Evolutionary conservation across 2,888 invertebrate species (phyloP), one percentile per base, ranked within the genome.

Genomic region (Limnephilus auricula): DNA sequence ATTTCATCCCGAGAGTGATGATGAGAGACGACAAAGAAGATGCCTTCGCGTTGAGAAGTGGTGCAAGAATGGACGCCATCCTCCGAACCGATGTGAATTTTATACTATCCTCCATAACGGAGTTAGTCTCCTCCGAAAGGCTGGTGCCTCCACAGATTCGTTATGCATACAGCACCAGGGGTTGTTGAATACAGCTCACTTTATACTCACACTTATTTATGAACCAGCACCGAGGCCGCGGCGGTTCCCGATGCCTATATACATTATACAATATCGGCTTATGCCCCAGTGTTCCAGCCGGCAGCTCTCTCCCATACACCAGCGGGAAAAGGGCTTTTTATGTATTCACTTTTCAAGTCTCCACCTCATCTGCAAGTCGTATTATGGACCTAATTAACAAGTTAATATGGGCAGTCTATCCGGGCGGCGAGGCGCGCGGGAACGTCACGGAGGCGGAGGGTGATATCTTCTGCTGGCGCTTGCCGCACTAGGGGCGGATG

Each of bases 341-440:
- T 95, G 95, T 97, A 97, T 97, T 97, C 97, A 96, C 96, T 96
- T 96, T 95, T 95, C 95, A 96, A 96, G 96, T 96, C 96, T 94
- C 96, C 95, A 95, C 96, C 97, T 98, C 97, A 98, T 98, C 97
- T 97, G 97, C 97, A 97, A 97, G 97, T 97, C 97, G 97, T 97
- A 97, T 97, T 97, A 97, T 97, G 97, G 97, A 97, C 97, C 97
- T 98, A 98, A 98, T 98, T 98, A 98, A 97, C 97, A 97, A 98
- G 97, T 97, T 97, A 97, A 97, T 97, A 97, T 97, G 97, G 97
- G 97, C 96, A 97, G 97, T 97, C 97, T 96, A 97, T 96, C 96
- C 96, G 96, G 96, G 94, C 94, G 95, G 95, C 94, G 94, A 94
- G 94, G 94, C 94, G 95, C 94, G 94, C 94, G 94, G 94, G 94